These are phyloP conservation scores for Centropus unirufus DNA, from an alignment of 2,113 vertebrate genomes.

Conservation along the genomic window DNA sequence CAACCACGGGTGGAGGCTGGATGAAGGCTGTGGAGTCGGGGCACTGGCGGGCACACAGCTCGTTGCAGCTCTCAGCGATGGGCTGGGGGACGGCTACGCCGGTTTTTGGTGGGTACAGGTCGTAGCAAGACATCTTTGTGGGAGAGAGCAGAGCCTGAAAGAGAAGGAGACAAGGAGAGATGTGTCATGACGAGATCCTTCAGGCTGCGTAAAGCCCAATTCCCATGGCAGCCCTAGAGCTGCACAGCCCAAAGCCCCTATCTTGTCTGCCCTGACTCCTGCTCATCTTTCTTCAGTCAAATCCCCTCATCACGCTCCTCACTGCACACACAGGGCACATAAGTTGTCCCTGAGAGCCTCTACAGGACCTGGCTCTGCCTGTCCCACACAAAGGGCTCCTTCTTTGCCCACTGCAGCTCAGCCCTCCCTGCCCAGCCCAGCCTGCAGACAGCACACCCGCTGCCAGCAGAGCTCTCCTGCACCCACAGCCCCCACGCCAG, in stretches of 20 bases:
- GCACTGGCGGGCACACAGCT: too few relatives aligned
- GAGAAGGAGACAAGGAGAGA: accelerated
- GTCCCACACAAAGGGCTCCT: neutral
- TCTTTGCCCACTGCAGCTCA: neutral
- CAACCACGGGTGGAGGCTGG: neutral
- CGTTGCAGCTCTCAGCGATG: too few relatives aligned
- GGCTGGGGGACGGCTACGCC: neutral
- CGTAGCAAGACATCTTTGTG: neutral
- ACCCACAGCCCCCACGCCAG: neutral
- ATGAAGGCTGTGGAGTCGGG: too few relatives aligned
- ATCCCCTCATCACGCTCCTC: neutral
- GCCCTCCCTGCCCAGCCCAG: neutral
- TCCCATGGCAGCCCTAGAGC: neutral
- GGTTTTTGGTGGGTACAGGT: neutral
- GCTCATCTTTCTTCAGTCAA: neutral
- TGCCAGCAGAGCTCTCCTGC: neutral
- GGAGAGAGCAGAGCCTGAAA: neutral
- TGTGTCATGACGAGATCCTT: too few relatives aligned
- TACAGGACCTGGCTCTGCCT: neutral
- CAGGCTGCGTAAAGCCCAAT: too few relatives aligned
- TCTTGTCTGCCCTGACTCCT: neutral
- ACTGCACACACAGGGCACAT: neutral
- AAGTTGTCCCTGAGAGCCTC: neutral
- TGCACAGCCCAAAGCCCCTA: neutral
- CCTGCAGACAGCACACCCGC: neutral